Evolutionary conservation across 2,113 vertebrate species (phyloP).

Genomic region (Hoplias malabaricus): DNA sequence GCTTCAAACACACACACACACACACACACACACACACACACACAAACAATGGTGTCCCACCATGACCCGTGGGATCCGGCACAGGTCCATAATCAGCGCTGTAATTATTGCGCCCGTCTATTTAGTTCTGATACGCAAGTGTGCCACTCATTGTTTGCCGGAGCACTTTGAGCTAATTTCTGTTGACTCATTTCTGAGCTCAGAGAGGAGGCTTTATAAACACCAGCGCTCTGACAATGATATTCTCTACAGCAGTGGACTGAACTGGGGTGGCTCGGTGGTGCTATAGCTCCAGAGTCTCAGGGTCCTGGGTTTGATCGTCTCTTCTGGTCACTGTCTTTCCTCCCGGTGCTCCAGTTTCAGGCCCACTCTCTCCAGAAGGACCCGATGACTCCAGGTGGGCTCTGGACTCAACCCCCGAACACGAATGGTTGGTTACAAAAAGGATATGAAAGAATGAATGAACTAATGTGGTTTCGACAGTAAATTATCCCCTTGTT

Average conservation of each 20-base stretch:
- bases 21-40: conserved; percentile 20
- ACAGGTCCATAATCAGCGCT: conserved; percentile 9
- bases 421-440: no score
- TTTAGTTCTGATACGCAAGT: neutral
- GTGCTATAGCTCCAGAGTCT: no score
- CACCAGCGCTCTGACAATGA: neutral
- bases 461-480: no score
- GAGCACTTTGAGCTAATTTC: neutral
- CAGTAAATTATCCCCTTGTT: no score
- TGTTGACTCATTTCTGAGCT: neutral
- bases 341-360: no score
- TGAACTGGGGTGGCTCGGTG: no score
- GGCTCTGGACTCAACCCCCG: no score
- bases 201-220: neutral
- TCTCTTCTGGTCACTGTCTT: no score
- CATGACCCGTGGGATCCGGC: conserved; percentile 14
- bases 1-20: conserved; percentile 12
- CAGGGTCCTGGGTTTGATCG: no score
- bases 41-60: neutral
- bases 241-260: neutral
- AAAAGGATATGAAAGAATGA: no score
- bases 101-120: conserved; percentile 6
- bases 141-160: conserved; percentile 7
- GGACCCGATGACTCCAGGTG: no score
- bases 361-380: no score